phyloP scores from a whole-genome alignment of 2,888 invertebrate species.

The Lissonota sp. region DNA sequence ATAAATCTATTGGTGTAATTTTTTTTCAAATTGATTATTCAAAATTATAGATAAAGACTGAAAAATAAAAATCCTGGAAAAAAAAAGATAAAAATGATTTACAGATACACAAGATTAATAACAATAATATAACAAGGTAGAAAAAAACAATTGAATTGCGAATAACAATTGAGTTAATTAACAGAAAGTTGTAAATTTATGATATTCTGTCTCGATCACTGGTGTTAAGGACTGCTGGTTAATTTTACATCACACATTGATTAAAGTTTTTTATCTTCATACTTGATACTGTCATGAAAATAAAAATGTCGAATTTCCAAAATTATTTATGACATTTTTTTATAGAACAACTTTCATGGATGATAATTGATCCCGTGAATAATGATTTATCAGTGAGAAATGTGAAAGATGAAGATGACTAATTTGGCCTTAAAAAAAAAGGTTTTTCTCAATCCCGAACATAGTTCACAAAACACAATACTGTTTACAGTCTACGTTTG shows the following conservation, averaged over 20 bases:
- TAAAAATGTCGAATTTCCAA: conserved; percentile 4
- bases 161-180: conserved; percentile 57
- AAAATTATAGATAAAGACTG: conserved; percentile 75
- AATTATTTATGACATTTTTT: conserved; percentile 25
- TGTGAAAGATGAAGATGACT: conserved; percentile 50
- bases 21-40: conserved; percentile 79
- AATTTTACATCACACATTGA: conserved; percentile 45
- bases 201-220: conserved; percentile 69
- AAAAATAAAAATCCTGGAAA: conserved; percentile 74
- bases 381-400: conserved; percentile 2
- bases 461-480: conserved; percentile 69
- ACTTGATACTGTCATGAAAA: conserved; percentile 8
- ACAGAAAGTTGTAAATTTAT: conserved; percentile 42
- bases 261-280: conserved; percentile 22
- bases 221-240: conserved; percentile 66
- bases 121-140: conserved; percentile 56
- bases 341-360: conserved; percentile 37
- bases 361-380: conserved; percentile 25
- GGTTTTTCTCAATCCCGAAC: conserved; percentile 55
- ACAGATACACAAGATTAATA: conserved; percentile 56
- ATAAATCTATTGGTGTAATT: conserved; percentile 73
- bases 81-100: conserved; percentile 69
- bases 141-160: conserved; percentile 49
- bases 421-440: conserved; percentile 69
- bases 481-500: conserved; percentile 36